These are phyloP conservation scores for Hylomyscus alleni DNA, from an alignment of 2,797 vertebrate genomes.

Conservation along the genomic window DNA sequence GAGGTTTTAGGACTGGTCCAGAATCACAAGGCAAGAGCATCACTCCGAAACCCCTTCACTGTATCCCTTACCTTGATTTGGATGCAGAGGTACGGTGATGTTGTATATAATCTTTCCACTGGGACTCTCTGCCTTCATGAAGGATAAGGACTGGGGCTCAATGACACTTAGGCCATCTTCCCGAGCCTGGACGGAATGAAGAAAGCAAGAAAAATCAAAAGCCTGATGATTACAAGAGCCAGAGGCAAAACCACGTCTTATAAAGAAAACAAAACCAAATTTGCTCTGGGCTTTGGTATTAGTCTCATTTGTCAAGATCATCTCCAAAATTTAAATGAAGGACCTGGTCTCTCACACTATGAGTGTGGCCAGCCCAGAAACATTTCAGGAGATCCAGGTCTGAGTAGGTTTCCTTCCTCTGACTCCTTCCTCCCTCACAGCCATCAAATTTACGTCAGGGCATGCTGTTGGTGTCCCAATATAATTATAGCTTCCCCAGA, in stretches of 20 bases:
- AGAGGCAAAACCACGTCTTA: constrained; percentile 55
- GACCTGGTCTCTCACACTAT: not conserved
- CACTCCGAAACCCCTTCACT: not conserved
- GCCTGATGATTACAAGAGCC: constrained; percentile 69
- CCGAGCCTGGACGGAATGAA: constrained; percentile 90
- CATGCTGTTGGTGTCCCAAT: not conserved
- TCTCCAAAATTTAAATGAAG: not conserved
- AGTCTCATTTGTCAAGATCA: not conserved
- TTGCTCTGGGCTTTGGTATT: constrained; percentile 14
- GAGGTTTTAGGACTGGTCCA: not conserved
- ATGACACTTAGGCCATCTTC: constrained; percentile 96
- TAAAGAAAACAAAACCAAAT: not conserved
- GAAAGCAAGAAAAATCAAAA: constrained; percentile 69
- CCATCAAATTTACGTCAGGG: not conserved
- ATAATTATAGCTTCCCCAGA: not conserved
- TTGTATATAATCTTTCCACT: constrained; percentile 95
- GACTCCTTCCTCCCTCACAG: not conserved
- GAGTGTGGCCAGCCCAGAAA: not conserved
- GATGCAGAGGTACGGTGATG: constrained; percentile 93
- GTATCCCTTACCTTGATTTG: constrained; percentile 92
- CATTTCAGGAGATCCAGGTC: not conserved
- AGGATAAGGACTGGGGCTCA: constrained; percentile 94
- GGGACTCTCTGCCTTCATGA: constrained; percentile 93
- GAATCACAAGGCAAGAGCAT: not conserved
- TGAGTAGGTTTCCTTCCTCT: not conserved